A percentile compares a stretch with the other conserved stretches of the same genome.
phyloP scores from a whole-genome alignment of 1,140 invertebrate species.

The Bicyclus anynana region DNA sequence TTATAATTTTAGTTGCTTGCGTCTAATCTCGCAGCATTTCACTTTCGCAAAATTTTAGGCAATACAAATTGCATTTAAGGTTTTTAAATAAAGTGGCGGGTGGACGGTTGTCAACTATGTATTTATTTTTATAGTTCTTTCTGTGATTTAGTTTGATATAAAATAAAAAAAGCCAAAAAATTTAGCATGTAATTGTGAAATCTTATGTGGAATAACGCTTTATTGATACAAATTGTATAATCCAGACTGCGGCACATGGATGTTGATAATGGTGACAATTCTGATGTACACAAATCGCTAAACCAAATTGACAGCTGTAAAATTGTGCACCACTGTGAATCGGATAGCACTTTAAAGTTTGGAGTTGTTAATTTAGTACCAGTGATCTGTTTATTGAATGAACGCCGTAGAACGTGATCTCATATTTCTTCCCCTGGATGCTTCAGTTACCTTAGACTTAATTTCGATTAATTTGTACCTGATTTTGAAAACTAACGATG shows the following conservation, averaged over 20 bases:
- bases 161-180: constrained; percentile 62
- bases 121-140: constrained; percentile 52
- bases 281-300: too few relatives aligned
- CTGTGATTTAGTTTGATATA: constrained; percentile 70
- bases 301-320: too few relatives aligned
- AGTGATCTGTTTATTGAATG: not conserved
- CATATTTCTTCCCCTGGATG: constrained; percentile 62
- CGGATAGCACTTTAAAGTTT: too few relatives aligned
- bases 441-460: constrained; percentile 72
- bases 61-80: not conserved
- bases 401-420: constrained; percentile 50
- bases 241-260: constrained; percentile 18
- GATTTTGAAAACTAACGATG: constrained; percentile 62
- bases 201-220: constrained; percentile 23
- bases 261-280: constrained; percentile 17
- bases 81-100: constrained; percentile 21
- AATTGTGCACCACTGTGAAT: too few relatives aligned
- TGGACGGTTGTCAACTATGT: constrained; percentile 33
- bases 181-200: constrained; percentile 28
- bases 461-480: constrained; percentile 74
- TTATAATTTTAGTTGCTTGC: not conserved
- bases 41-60: not conserved
- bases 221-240: constrained; percentile 23
- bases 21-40: not conserved
- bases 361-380: too few relatives aligned